phyloP scores from a whole-genome alignment of 2,797 vertebrate species.

The Propithecus perrieri region DNA sequence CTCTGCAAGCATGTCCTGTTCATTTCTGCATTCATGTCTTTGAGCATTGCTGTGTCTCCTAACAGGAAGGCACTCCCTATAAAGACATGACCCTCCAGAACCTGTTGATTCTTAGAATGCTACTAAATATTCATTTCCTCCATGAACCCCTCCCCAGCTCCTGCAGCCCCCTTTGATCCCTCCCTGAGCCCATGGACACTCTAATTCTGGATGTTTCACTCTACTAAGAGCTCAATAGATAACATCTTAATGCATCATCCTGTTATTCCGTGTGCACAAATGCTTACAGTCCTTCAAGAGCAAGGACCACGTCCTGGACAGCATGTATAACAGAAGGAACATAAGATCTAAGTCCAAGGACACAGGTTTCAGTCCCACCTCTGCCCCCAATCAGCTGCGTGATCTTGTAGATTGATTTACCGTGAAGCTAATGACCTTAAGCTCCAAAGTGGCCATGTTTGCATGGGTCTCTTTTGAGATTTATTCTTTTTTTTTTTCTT shows the following conservation, averaged over 20 bases:
- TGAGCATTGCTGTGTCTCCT: background rate
- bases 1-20: background rate
- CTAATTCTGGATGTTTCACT: background rate
- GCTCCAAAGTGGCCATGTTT: background rate
- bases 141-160: background rate
- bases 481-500: constrained; percentile 10
- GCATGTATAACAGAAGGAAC: background rate
- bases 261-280: background rate
- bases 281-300: background rate
- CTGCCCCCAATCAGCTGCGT: background rate
- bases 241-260: background rate
- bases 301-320: background rate
- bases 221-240: background rate
- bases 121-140: background rate
- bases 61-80: background rate
- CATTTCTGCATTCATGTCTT: background rate
- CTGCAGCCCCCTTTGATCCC: background rate
- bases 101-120: background rate
- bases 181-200: background rate
- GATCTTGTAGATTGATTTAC: background rate
- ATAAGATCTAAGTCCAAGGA: background rate
- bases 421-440: background rate
- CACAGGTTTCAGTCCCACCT: background rate
- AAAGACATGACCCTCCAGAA: background rate
- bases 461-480: background rate